These are phyloP conservation scores for Drosophila paranaensis DNA, from an alignment of 2,888 invertebrate genomes.

Conservation along the genomic window DNA sequence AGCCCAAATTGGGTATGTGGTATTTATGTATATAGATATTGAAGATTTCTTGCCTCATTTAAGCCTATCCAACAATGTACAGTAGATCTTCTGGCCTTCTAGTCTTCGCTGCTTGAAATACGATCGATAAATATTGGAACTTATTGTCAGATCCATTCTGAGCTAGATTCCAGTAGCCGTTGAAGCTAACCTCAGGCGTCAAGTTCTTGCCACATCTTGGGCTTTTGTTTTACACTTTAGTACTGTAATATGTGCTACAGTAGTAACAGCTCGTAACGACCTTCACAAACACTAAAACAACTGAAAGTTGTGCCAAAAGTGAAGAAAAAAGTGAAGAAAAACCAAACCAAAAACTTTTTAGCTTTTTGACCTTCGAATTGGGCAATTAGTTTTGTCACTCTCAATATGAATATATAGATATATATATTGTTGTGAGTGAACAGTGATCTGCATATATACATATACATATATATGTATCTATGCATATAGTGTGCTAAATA, in stretches of 20 bases:
- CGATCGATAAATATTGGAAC: neutral
- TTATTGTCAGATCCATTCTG: neutral
- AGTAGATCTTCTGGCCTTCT: too few species aligned
- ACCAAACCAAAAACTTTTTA: neutral
- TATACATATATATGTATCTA: neutral
- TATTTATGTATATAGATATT: too few species aligned
- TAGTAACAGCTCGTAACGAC: neutral
- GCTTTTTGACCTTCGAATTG: constrained; percentile 6
- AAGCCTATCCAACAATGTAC: too few species aligned
- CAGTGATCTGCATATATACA: neutral
- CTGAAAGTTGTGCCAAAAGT: constrained; percentile 8
- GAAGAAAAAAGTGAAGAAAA: constrained; percentile 6
- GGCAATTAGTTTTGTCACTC: constrained; percentile 4
- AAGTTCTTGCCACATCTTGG: too few species aligned
- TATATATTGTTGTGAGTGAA: neutral
- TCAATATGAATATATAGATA: neutral
- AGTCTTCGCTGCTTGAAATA: neutral
- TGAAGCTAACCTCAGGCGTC: constrained; percentile 5
- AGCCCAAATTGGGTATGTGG: too few species aligned
- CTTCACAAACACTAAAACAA: constrained; percentile 2
- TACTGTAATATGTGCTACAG: neutral
- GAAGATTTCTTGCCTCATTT: too few species aligned
- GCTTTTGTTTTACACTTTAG: neutral
- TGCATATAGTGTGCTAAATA: neutral
- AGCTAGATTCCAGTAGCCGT: neutral